These are phyloP conservation scores for Spialia ferax DNA, from an alignment of 2,888 invertebrate species.

Conservation along the genomic window DNA sequence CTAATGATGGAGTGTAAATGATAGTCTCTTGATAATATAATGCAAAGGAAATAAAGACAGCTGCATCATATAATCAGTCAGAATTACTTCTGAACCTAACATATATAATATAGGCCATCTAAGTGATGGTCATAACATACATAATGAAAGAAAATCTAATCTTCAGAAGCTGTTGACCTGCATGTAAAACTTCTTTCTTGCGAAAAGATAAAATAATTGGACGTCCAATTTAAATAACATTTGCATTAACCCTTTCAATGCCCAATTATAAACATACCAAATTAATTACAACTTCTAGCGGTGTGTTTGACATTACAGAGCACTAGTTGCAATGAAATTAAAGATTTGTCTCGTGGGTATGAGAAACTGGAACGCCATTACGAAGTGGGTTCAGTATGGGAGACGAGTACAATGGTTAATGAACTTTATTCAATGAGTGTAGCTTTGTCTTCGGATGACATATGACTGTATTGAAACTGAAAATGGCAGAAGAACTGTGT, in stretches of 20 bases:
- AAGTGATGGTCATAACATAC: too few relatives aligned
- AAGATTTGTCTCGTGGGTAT: slow-evolving; percentile 52
- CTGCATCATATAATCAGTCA: too few relatives aligned
- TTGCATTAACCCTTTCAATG: not conserved
- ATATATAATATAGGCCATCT: too few relatives aligned
- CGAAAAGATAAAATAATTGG: not conserved
- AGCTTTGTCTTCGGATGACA: slow-evolving; percentile 30
- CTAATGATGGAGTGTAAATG: too few relatives aligned
- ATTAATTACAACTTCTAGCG: slow-evolving; percentile 8
- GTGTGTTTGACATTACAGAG: slow-evolving; percentile 4
- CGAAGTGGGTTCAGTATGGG: slow-evolving; percentile 58
- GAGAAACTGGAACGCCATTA: slow-evolving; percentile 38
- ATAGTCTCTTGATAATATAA: too few relatives aligned
- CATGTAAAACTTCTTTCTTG: not conserved
- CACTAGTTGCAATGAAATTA: slow-evolving; percentile 45
- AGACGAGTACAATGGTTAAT: slow-evolving; percentile 42
- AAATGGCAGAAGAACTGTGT: slow-evolving; percentile 18
- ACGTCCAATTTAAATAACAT: not conserved
- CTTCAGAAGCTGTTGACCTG: not conserved
- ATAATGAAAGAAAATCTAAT: too few relatives aligned
- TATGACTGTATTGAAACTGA: slow-evolving; percentile 33
- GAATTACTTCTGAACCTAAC: too few relatives aligned
- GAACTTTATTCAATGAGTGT: slow-evolving; percentile 29
- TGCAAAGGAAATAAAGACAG: too few relatives aligned
- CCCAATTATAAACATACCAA: slow-evolving; percentile 1